Base-by-base conservation (phyloP, 2,888 invertebrate genomes). In the Cheilosia scutellata region DNA sequence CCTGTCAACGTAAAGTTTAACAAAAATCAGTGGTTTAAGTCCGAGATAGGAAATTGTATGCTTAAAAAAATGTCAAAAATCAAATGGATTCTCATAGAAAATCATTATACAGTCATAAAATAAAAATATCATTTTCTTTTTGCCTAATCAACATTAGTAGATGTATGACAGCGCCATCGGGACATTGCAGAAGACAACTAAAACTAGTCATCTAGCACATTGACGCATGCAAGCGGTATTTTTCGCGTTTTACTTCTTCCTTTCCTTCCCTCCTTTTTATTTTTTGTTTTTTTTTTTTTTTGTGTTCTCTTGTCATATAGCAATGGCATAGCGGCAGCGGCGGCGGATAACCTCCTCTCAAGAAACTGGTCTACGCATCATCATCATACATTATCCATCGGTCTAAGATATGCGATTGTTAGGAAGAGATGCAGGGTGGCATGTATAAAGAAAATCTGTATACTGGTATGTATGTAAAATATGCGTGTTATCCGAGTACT, bases 331-430 rank as follows among this genome's bases (percentile, higher is more conserved):
- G 31, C 55, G 58, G 6, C 55, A 40, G 6, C 16, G 5, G 27
- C 13, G 27, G 58, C 58, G 58, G 25, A 57, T 57, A 37, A 57
- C 33, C 57, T 20, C 20, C 20, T 20, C 20, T 37, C 57, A 57
- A 57, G 9, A 33, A 57, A 57, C 57, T 33, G 57, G 57, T 57
- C 57, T 57, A 57, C 57, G 57, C 57, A 57, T 33, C 57, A 33
- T 33, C 57, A 33, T 57, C 33, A 57, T 33, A 7, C 37, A 40
- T 40, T 33, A 25, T 58, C 25, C 40, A 40, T 37, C 25, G 58
- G 58, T 40, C 37, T 20, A 37, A 57, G 16, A 58, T 25, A 20
- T 51, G 20, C 20, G 11, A 13, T 20, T 58, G 25, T 58, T 27
- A 20, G 16, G 31, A 44, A 16, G 62, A 33, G 31, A 63, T 47